Evolutionary conservation across 2,797 vertebrate species (phyloP), one percentile per base, ranked within the genome.

Genomic region (Momotus momota): DNA sequence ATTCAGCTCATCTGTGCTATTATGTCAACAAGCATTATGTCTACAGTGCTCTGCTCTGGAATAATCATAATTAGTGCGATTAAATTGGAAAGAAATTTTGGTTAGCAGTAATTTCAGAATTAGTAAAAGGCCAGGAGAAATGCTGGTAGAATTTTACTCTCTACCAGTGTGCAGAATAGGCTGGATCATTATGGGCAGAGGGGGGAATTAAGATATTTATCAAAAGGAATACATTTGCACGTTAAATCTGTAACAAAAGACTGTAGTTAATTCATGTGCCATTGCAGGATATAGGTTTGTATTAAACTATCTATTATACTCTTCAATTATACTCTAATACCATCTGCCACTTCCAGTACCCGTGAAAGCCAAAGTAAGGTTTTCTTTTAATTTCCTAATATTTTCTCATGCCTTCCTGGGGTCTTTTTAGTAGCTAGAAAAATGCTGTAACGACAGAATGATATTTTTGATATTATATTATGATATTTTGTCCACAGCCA

Each of bases 31-130:
- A 85, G 20, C 60, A 83, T 85, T 88, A 73, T 41, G 18, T 62
- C 74, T 87, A 55, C 35, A 75, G 33, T 69, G 29, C 48, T 94
- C 67, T 86, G 43, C 26, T 23, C 71, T 89, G 55, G 29, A 93
- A 94, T 90, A 96, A 91, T 80, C 35, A n/a, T 87, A 91, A 94
- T 89, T 94, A 89, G 29, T 62, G 65, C 88, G 29, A 94, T 55
- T 93, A 90, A 93, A 95, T 13, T 86, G 33, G 52, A 92, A 74
- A 77, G 12, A 93, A 78, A 51, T 57, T 95, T 93, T 81, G 91
- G 8, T 93, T 93, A 81, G 41, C 15, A 66, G 35, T 52, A 33
- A 85, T 94, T 94, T 96, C 75, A 48, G 46, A 58, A 86, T 26
- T 91, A 86, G n/a, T 22, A 88, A 86, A 90, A 94, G 62, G 20